These are phyloP conservation scores for Pandemis cinnamomeana DNA, from an alignment of 2,888 invertebrate genomes.

Conservation along the genomic window DNA sequence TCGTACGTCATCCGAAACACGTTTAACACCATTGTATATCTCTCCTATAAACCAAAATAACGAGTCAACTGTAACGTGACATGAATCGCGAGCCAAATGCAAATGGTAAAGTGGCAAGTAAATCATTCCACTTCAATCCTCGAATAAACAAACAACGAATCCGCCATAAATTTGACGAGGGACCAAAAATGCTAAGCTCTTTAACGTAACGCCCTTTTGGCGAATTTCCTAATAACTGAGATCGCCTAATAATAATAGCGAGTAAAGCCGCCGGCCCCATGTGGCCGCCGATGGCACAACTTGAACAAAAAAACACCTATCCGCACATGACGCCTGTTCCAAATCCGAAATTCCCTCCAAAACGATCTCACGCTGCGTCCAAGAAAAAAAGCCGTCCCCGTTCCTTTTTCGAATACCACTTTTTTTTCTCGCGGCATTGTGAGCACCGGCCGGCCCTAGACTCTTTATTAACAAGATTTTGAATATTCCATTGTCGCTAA, in stretches of 20 bases:
- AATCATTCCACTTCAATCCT: constrained; percentile 54
- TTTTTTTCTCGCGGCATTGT: constrained; percentile 63
- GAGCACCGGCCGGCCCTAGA: constrained; percentile 64
- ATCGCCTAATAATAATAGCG: constrained; percentile 66
- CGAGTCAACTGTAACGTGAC: constrained; percentile 8
- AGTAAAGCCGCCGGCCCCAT: constrained; percentile 59
- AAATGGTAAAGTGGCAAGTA: constrained; percentile 29
- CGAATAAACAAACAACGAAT: constrained; percentile 63
- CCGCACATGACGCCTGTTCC: constrained; percentile 64
- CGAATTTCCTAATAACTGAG: constrained; percentile 63
- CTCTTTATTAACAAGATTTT: constrained; percentile 84
- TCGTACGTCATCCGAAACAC: not conserved
- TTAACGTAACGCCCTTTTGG: constrained; percentile 63
- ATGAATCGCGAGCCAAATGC: constrained; percentile 6
- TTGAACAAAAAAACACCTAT: constrained; percentile 58
- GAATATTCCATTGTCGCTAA: constrained; percentile 83
- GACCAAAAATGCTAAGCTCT: constrained; percentile 53
- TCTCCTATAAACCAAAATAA: not conserved
- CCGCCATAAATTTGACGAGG: constrained; percentile 56
- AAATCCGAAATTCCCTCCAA: constrained; percentile 80
- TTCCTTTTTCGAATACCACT: constrained; percentile 70
- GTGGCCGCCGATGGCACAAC: constrained; percentile 59
- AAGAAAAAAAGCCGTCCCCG: constrained; percentile 66
- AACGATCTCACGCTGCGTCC: constrained; percentile 81
- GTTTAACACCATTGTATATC: not conserved